Evolutionary conservation across 1,140 invertebrate genomes (phyloP), one percentile per base, ranked within the genome.

Genomic region (Lasioglossum baleicum): DNA sequence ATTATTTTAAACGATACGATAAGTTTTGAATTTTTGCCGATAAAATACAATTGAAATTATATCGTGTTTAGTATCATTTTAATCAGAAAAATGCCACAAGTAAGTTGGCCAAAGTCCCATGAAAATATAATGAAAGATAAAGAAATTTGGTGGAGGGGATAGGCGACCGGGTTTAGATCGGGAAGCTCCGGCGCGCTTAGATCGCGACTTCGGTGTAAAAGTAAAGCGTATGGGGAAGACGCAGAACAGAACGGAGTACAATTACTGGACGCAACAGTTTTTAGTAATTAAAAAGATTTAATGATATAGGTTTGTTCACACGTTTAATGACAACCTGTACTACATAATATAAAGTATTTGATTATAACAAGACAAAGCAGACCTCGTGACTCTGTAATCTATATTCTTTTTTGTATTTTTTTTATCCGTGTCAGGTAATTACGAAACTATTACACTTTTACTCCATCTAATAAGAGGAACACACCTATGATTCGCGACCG

Each of bases 281-380:
- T 67, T 15, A 26, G 42, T 67, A 67, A 67, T 67, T 67, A 48
- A 42, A 80, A 80, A 69, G 69, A 58, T 60, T 65, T 69, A 70
- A 80, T 71, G 75, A 71, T 79, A 69, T 82, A 85, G 72, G 65
- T 80, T 86, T 86, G 75, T 76, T 86, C 84, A 86, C 76, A 85
- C 83, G 81, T 86, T 86, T 86, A 86, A 86, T 86, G 83, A 86
- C 83, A 86, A 86, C 75, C 84, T 86, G 80, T 85, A 82, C 83
- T 86, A 86, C 84, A 86, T 85, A 83, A 86, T 86, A 86, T 79
- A 86, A 86, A 86, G 84, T 86, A 85, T 86, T 86, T 86, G 84
- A 86, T 86, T 85, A 85, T 86, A 86, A 86, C 81, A 86, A 86
- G 84, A 85, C 84, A 83, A 86, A 86, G 81, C 83, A 85, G 76